A percentile compares a stretch with the other conserved stretches of the same genome.
Evolutionary conservation across 2,888 invertebrate genomes (phyloP).

Genomic region (Lagria hirta): DNA sequence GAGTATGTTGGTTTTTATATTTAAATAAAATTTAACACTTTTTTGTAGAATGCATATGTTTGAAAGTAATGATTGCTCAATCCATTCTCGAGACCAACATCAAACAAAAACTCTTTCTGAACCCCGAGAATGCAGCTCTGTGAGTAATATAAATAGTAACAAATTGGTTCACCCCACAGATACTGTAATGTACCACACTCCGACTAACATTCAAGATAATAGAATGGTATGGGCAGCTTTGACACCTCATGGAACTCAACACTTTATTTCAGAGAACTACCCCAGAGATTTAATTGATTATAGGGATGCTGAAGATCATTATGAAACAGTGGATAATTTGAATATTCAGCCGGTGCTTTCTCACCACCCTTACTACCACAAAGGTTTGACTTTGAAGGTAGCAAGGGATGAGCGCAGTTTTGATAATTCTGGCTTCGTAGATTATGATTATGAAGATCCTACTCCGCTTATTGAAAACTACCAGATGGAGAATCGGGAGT

Average conservation of each 20-base stretch:
- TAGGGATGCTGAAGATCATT: slow-evolving; percentile 64
- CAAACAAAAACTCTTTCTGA: slow-evolving; percentile 54
- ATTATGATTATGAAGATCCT: slow-evolving; percentile 80
- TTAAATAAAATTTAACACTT: background rate
- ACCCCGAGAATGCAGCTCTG: slow-evolving; percentile 44
- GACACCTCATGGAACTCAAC: slow-evolving; percentile 78
- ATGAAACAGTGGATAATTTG: slow-evolving; percentile 65
- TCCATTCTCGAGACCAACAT: slow-evolving; percentile 52
- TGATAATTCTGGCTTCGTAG: slow-evolving; percentile 74
- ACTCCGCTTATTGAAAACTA: slow-evolving; percentile 75
- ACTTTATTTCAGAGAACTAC: slow-evolving; percentile 70
- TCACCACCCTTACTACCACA: slow-evolving; percentile 28
- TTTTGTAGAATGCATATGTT: slow-evolving; percentile 58
- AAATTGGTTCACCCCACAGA: slow-evolving; percentile 50
- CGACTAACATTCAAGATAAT: slow-evolving; percentile 46
- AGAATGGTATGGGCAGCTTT: slow-evolving; percentile 74
- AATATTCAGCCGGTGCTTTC: slow-evolving; percentile 32
- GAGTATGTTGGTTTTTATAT: slow-evolving; percentile 66
- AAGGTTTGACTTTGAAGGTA: slow-evolving; percentile 32
- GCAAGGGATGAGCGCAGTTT: slow-evolving; percentile 53
- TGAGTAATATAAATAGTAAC: slow-evolving; percentile 54
- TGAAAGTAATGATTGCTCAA: slow-evolving; percentile 59
- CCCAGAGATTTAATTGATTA: slow-evolving; percentile 58
- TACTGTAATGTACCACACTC: slow-evolving; percentile 46
- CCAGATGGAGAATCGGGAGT: slow-evolving; percentile 60